Evolutionary conservation across 2,797 vertebrate genomes (phyloP).

Genomic region (Distichodus sexfasciatus): DNA sequence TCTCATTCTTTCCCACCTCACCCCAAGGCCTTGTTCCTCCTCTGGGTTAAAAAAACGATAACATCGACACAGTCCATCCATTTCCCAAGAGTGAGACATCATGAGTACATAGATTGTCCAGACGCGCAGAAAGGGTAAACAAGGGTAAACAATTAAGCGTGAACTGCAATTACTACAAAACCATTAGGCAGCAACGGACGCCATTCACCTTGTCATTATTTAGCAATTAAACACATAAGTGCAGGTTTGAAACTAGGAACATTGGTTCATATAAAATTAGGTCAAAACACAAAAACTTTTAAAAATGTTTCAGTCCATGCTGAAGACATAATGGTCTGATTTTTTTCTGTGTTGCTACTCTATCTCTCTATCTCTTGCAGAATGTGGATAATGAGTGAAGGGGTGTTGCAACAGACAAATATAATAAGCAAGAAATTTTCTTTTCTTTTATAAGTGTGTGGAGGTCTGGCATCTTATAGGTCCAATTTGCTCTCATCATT

Average conservation of each 20-base stretch:
- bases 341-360: slow-evolving; percentile 21
- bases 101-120: neutral
- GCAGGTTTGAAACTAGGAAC: slow-evolving; percentile 10
- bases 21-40: slow-evolving; percentile 57
- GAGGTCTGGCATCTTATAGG: slow-evolving; percentile 35
- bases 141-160: slow-evolving; percentile 33
- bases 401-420: slow-evolving; percentile 11
- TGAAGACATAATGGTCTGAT: slow-evolving; percentile 40
- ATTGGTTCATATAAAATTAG: neutral
- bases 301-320: slow-evolving; percentile 28
- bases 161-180: slow-evolving; percentile 33
- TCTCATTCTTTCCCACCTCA: slow-evolving; percentile 59
- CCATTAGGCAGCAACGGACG: slow-evolving; percentile 2
- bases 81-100: slow-evolving; percentile 37
- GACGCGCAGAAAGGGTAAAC: slow-evolving; percentile 12
- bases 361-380: slow-evolving; percentile 9
- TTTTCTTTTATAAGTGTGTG: slow-evolving; percentile 24
- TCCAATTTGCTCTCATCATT: slow-evolving; percentile 43
- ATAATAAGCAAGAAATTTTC: slow-evolving; percentile 40
- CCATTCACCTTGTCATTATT: slow-evolving; percentile 7
- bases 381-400: slow-evolving; percentile 16
- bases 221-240: slow-evolving; percentile 3
- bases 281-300: slow-evolving; percentile 2
- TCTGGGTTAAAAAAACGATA: slow-evolving; percentile 50
- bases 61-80: slow-evolving; percentile 46